Evolutionary conservation across 2,888 invertebrate genomes (phyloP).

Genomic region (Ecliptopera silaceata): DNA sequence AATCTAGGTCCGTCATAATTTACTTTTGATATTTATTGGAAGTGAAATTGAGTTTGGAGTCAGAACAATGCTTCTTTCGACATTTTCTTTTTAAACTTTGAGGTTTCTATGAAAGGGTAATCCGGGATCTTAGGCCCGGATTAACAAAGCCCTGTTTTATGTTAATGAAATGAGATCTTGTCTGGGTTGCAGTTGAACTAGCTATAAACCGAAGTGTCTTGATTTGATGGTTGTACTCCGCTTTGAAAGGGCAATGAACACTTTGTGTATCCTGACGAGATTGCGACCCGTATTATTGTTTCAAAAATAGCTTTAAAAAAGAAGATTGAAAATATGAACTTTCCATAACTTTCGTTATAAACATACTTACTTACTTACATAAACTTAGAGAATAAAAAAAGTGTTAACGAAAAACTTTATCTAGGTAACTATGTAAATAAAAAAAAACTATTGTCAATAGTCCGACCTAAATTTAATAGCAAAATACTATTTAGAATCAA

Average conservation of each 20-base stretch:
- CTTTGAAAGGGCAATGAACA: constrained; percentile 12
- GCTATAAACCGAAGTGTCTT: constrained; percentile 26
- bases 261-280: constrained; percentile 4
- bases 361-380: too few relatives aligned
- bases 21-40: neutral
- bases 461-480: too few relatives aligned
- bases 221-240: constrained; percentile 27
- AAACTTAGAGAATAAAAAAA: too few relatives aligned
- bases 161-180: constrained; percentile 56
- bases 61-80: constrained; percentile 5
- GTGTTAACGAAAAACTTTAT: too few relatives aligned
- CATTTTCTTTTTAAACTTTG: constrained; percentile 33
- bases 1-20: neutral
- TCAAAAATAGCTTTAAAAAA: neutral
- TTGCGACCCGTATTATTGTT: neutral
- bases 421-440: too few relatives aligned
- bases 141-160: constrained; percentile 55
- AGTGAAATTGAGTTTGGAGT: neutral
- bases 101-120: constrained; percentile 29
- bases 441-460: too few relatives aligned
- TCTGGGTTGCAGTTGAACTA: constrained; percentile 34
- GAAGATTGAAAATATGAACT: neutral
- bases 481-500: too few relatives aligned
- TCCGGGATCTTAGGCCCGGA: constrained; percentile 35
- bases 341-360: neutral